phyloP scores from a whole-genome alignment of 2,888 invertebrate species.

The Hirtodrosophila cameraria region DNA sequence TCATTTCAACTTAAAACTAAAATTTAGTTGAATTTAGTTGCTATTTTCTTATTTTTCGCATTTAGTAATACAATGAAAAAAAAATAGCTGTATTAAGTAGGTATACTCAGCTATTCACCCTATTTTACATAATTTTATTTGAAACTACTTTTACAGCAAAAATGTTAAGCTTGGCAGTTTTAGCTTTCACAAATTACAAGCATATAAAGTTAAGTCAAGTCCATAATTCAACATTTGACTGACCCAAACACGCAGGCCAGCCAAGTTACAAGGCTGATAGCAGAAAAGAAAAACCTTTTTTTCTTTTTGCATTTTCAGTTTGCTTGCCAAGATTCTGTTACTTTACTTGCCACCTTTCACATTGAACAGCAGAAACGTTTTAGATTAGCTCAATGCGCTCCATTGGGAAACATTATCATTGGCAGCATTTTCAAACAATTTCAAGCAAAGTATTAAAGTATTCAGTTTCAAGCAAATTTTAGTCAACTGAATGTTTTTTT shows the following conservation, averaged over 20 bases:
- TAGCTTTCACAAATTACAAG: slow-evolving; percentile 30
- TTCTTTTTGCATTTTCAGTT: slow-evolving; percentile 37
- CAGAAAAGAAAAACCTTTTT: slow-evolving; percentile 17
- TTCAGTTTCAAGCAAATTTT: slow-evolving; percentile 11
- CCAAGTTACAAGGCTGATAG: slow-evolving; percentile 46
- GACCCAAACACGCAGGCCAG: slow-evolving; percentile 14
- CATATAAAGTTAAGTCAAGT: slow-evolving; percentile 32
- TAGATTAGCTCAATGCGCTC: slow-evolving; percentile 50
- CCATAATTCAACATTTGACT: slow-evolving; percentile 67
- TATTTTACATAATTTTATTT: neutral
- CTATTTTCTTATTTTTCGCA: no score
- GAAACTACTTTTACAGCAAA: neutral
- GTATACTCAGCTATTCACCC: neutral
- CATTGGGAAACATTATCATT: slow-evolving; percentile 38
- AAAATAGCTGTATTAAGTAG: no score
- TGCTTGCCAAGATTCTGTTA: slow-evolving; percentile 47
- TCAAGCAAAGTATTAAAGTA: slow-evolving; percentile 24
- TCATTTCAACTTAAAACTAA: no score
- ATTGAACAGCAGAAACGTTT: slow-evolving; percentile 62
- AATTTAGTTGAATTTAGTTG: no score
- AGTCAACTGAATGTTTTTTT: slow-evolving; percentile 1
- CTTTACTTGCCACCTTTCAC: slow-evolving; percentile 43
- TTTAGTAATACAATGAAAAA: no score
- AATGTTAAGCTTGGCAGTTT: slow-evolving; percentile 18
- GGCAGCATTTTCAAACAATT: slow-evolving; percentile 36